Evolutionary conservation across 2,888 invertebrate species (phyloP).

Genomic region (Drosophila rellima): DNA sequence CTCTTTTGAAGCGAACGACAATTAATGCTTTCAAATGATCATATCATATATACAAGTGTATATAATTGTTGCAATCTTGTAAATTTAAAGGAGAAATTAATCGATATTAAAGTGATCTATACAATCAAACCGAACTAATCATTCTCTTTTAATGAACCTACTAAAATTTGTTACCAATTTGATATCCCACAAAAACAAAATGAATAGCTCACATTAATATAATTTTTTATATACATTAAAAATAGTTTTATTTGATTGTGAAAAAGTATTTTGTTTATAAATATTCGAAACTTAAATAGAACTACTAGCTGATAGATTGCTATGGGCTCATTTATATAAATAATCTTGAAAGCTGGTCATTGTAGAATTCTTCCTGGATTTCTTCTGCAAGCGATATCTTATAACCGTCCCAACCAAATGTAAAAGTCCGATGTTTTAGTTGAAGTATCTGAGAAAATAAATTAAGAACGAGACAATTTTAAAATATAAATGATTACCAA

Average conservation of each 20-base stretch:
- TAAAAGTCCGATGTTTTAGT: background rate
- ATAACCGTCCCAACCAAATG: slow-evolving; percentile 8
- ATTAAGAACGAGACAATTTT: background rate
- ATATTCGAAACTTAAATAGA: background rate
- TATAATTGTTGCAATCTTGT: too few relatives aligned
- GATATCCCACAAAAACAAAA: background rate
- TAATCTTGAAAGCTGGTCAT: slow-evolving; percentile 22
- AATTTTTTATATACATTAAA: background rate
- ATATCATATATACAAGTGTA: background rate
- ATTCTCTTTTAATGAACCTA: too few relatives aligned
- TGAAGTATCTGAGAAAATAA: background rate
- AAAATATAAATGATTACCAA: background rate
- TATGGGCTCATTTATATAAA: slow-evolving; percentile 6
- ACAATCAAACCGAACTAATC: too few relatives aligned
- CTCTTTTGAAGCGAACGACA: background rate
- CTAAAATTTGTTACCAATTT: too few relatives aligned
- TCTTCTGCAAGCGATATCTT: slow-evolving; percentile 43
- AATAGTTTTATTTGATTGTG: background rate
- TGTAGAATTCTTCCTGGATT: slow-evolving; percentile 33
- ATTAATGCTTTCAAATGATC: background rate
- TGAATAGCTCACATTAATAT: background rate
- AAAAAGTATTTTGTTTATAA: background rate
- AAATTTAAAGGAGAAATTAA: too few relatives aligned
- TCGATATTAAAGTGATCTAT: too few relatives aligned
- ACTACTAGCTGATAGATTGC: background rate